phyloP scores from a whole-genome alignment of 2,113 vertebrate species.

The Hyperopisus bebe region DNA sequence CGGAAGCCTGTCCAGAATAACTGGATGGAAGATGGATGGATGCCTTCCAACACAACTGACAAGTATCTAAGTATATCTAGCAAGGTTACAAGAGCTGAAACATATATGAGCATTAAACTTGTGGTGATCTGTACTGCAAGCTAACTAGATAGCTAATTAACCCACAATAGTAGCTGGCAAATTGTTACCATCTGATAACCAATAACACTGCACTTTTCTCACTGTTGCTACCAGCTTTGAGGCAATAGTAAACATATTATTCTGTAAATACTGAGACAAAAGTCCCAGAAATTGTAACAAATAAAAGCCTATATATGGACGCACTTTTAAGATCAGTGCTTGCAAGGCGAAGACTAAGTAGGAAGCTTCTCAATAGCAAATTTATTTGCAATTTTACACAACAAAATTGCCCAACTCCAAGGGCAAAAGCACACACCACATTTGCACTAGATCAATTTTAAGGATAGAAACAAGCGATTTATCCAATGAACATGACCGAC shows the following conservation, averaged over 20 bases:
- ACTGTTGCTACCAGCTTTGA: neutral
- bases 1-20: neutral
- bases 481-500: neutral
- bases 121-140: neutral
- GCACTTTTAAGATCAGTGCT: neutral
- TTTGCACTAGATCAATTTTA: neutral
- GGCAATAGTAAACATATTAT: neutral
- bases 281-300: neutral
- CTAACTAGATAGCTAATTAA: neutral
- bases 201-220: neutral
- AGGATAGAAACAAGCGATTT: neutral
- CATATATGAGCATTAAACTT: neutral
- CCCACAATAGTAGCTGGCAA: neutral
- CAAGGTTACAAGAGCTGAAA: neutral
- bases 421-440: neutral
- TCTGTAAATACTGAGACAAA: neutral
- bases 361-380: neutral
- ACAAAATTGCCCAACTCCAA: neutral
- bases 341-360: neutral
- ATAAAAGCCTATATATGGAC: neutral
- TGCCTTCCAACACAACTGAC: neutral
- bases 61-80: neutral
- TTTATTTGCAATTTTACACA: neutral
- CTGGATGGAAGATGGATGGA: neutral
- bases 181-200: neutral